Percentiles rank a stretch among this genome's conserved stretches.
Evolutionary conservation across 2,797 vertebrate genomes (phyloP).

Genomic region (Propithecus deckenii): DNA sequence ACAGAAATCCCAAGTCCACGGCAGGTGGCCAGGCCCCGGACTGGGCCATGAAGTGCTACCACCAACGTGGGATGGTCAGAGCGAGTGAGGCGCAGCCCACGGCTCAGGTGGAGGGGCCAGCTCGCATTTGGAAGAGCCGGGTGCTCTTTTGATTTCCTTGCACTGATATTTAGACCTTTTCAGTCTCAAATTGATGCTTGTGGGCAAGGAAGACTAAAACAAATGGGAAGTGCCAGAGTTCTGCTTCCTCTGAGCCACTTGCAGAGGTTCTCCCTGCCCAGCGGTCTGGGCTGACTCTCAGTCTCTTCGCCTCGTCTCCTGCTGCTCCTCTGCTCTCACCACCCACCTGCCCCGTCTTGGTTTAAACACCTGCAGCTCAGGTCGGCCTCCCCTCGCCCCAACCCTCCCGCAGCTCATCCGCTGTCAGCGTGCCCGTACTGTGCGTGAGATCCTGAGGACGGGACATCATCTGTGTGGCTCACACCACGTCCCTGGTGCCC

Average conservation of each 20-base stretch:
- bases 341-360: not conserved
- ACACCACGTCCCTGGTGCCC: not conserved
- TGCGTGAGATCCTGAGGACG: not conserved
- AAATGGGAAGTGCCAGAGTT: not conserved
- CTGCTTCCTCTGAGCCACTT: not conserved
- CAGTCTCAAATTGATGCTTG: not conserved
- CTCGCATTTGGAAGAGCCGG: not conserved
- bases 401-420: not conserved
- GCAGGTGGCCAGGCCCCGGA: too few species aligned
- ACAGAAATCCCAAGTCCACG: not conserved
- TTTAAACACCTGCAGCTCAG: not conserved
- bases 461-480: not conserved
- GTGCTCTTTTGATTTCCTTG: not conserved
- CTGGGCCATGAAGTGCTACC: too few species aligned
- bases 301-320: not conserved
- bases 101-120: too few species aligned
- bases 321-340: not conserved
- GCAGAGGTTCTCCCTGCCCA: not conserved
- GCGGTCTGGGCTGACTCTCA: not conserved
- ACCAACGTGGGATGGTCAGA: not conserved
- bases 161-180: not conserved
- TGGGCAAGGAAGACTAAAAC: not conserved
- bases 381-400: not conserved
- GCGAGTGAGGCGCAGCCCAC: not conserved
- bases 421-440: not conserved